phyloP scores from a whole-genome alignment of 1,140 invertebrate species.

The Melanaphis sacchari region DNA sequence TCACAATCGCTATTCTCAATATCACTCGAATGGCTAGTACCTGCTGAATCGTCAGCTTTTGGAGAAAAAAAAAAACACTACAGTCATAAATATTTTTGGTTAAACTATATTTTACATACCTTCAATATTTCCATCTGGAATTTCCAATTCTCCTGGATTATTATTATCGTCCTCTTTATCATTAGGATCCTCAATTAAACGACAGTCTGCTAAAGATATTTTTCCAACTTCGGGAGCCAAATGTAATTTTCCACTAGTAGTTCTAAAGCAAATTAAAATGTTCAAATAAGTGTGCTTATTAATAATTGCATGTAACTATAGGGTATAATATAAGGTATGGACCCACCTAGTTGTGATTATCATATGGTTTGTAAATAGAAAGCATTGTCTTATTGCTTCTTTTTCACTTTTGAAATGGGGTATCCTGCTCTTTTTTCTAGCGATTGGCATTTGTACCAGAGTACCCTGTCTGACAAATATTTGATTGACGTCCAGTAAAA shows the following conservation, averaged over 20 bases:
- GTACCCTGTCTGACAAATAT: slow-evolving; percentile 85
- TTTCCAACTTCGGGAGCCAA: slow-evolving; percentile 83
- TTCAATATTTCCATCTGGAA: slow-evolving; percentile 68
- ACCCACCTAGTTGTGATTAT: slow-evolving; percentile 77
- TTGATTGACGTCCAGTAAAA: slow-evolving; percentile 92
- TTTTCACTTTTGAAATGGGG: slow-evolving; percentile 71
- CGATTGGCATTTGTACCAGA: slow-evolving; percentile 73
- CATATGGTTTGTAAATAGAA: slow-evolving; percentile 88
- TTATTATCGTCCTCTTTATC: slow-evolving; percentile 62
- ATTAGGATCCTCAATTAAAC: slow-evolving; percentile 81
- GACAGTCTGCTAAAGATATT: slow-evolving; percentile 82
- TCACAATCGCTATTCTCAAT: slow-evolving; percentile 53
- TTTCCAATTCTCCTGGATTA: slow-evolving; percentile 39
- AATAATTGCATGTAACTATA: neutral
- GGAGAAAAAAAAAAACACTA: neutral
- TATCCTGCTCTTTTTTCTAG: slow-evolving; percentile 69
- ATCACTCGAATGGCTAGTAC: slow-evolving; percentile 43
- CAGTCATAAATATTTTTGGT: neutral
- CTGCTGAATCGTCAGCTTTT: slow-evolving; percentile 46
- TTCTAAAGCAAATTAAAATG: neutral
- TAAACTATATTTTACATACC: slow-evolving; percentile 61
- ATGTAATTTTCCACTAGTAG: slow-evolving; percentile 81
- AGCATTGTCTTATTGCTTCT: slow-evolving; percentile 80
- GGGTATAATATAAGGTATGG: neutral
- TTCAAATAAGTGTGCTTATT: neutral